Evolutionary conservation across 2,888 invertebrate genomes (phyloP).

Genomic region (Chrysolina haemoptera): DNA sequence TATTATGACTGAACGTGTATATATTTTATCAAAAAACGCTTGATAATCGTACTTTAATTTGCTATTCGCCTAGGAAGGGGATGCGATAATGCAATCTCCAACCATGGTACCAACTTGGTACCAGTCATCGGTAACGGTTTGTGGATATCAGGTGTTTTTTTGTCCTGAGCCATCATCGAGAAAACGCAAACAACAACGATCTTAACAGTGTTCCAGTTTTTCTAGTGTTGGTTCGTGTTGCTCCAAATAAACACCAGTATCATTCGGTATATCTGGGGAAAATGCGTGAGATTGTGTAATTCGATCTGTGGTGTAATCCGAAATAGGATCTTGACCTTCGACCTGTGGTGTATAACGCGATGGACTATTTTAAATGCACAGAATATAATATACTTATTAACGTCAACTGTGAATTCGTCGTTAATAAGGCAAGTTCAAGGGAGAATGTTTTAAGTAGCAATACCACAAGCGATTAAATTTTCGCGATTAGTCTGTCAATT

Average conservation of each 20-base stretch:
- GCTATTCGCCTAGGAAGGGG: conserved; percentile 66
- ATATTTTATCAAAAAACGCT: conserved; percentile 66
- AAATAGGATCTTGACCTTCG: conserved; percentile 12
- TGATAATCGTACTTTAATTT: conserved; percentile 66
- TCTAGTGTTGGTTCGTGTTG: not conserved
- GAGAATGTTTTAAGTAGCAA: too few relatives aligned
- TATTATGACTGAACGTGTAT: conserved; percentile 66
- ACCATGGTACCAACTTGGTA: conserved; percentile 52
- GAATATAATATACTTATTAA: too few relatives aligned
- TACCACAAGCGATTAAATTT: too few relatives aligned
- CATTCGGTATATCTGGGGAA: not conserved
- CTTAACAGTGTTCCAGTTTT: not conserved
- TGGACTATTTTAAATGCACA: not conserved
- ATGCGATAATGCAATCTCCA: conserved; percentile 64
- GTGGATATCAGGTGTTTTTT: conserved; percentile 54
- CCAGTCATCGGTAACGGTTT: conserved; percentile 61
- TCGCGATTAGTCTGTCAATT: too few relatives aligned
- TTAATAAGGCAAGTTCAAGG: too few relatives aligned
- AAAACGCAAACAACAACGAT: not conserved
- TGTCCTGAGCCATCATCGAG: not conserved
- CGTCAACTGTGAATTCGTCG: too few relatives aligned
- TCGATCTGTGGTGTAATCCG: conserved; percentile 8
- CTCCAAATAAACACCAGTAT: conserved; percentile 12
- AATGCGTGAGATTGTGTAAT: conserved; percentile 7
- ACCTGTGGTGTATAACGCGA: not conserved